phyloP scores from a whole-genome alignment of 2,113 vertebrate genomes.

The Gambusia affinis region DNA sequence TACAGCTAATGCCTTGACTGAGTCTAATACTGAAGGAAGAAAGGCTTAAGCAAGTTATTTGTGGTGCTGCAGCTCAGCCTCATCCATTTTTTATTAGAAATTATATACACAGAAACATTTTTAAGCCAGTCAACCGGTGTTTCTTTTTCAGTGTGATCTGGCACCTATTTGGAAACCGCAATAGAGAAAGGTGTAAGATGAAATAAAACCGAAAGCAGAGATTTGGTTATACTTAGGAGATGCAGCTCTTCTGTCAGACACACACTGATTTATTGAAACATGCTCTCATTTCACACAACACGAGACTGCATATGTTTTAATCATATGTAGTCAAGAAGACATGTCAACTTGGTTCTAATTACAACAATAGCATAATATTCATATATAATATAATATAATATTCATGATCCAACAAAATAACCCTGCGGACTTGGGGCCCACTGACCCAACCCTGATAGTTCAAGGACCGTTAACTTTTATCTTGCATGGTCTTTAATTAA shows the following conservation, averaged over 20 bases:
- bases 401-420: background rate
- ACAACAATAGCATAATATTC: background rate
- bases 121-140: conserved; percentile 8
- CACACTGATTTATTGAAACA: background rate
- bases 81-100: conserved; percentile 44
- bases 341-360: background rate
- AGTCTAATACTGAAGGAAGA: background rate
- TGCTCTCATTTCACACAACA: background rate
- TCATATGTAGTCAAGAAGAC: background rate
- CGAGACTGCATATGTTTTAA: background rate
- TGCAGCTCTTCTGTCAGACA: background rate
- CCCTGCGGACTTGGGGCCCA: background rate
- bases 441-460: background rate
- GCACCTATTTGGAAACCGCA: conserved; percentile 14
- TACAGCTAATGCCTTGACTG: background rate
- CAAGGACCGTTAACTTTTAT: background rate
- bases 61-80: conserved; percentile 17
- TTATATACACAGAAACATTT: background rate
- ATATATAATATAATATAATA: too few species aligned
- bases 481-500: too few species aligned
- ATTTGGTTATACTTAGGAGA: background rate
- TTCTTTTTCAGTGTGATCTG: conserved; percentile 5
- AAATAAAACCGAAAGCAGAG: background rate
- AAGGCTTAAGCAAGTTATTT: conserved; percentile 51
- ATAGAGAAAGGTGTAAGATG: background rate